Conservation (phyloP, 2,113 vertebrate species). For the Corvus moneduloides region DNA sequence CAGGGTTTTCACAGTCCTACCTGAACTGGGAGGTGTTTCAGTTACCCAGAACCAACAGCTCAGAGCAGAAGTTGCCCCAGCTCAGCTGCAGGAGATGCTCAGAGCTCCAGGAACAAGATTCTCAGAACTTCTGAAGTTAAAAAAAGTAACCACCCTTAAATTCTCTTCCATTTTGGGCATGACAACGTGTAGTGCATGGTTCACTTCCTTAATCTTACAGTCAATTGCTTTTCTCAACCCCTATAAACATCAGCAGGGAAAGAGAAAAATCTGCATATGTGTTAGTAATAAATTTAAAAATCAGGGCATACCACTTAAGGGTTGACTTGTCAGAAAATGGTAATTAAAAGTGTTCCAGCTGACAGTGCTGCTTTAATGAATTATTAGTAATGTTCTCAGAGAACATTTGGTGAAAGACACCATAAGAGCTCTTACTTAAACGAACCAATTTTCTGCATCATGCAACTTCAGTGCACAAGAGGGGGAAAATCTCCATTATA, state of each 20-base stretch:
- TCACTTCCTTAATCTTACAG: not conserved
- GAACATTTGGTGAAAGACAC: not conserved
- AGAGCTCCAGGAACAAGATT: not conserved
- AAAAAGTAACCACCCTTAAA: not conserved
- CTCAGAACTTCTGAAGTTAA: not conserved
- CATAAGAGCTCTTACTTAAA: constrained; percentile 15
- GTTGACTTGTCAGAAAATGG: constrained; percentile 44
- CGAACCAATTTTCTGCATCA: constrained; percentile 44
- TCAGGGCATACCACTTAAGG: constrained; percentile 21
- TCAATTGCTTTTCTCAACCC: not conserved
- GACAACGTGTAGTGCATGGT: not conserved
- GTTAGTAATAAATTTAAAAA: constrained; percentile 39
- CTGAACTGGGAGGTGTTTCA: not conserved
- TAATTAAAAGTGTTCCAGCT: constrained; percentile 52
- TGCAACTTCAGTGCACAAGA: not conserved
- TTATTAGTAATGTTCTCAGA: constrained; percentile 33
- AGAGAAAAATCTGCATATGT: not conserved
- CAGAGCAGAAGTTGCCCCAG: not conserved
- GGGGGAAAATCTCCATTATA: not conserved
- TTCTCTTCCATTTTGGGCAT: not conserved
- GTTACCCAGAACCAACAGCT: not conserved
- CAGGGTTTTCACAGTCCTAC: not conserved
- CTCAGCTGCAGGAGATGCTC: not conserved
- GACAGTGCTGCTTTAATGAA: constrained; percentile 55
- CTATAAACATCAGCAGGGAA: not conserved